phyloP scores from a whole-genome alignment of 2,797 vertebrate genomes.

The Eulemur rubriventer region DNA sequence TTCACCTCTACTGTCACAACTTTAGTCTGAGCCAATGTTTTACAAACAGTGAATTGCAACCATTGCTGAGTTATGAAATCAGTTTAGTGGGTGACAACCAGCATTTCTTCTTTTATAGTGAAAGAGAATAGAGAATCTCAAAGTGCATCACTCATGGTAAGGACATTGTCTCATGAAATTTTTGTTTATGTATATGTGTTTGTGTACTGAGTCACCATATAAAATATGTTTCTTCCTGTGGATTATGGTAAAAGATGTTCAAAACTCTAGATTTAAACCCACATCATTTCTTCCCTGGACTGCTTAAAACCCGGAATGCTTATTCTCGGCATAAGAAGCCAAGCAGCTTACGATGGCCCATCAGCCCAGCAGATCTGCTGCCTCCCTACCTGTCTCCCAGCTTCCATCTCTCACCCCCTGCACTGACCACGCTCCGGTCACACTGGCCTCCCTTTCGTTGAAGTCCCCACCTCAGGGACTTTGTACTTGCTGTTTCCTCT shows the following conservation, averaged over 20 bases:
- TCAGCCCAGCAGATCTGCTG: accelerated
- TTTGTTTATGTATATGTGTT: not conserved
- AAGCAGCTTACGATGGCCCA: not conserved
- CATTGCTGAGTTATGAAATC: slow-evolving; percentile 12
- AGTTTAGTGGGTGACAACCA: not conserved
- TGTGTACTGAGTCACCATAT: not conserved
- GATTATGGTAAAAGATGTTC: not conserved
- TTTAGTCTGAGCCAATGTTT: slow-evolving; percentile 25
- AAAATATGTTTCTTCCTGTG: not conserved
- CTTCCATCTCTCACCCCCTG: not conserved
- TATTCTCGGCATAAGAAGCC: not conserved
- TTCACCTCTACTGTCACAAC: not conserved
- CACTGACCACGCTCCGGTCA: not conserved
- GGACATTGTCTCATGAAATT: not conserved
- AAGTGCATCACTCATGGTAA: not conserved
- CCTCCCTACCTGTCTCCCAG: not conserved
- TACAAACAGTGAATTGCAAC: not conserved
- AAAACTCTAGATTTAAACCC: not conserved
- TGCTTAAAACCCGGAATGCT: not conserved
- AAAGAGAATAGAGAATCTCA: not conserved
- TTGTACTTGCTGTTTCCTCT: not conserved
- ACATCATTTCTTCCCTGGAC: not conserved
- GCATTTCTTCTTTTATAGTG: not conserved
- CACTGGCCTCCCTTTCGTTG: not conserved
- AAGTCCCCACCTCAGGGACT: not conserved